Evolutionary conservation across 2,797 vertebrate genomes (phyloP).

Genomic region (Danionella dracula): DNA sequence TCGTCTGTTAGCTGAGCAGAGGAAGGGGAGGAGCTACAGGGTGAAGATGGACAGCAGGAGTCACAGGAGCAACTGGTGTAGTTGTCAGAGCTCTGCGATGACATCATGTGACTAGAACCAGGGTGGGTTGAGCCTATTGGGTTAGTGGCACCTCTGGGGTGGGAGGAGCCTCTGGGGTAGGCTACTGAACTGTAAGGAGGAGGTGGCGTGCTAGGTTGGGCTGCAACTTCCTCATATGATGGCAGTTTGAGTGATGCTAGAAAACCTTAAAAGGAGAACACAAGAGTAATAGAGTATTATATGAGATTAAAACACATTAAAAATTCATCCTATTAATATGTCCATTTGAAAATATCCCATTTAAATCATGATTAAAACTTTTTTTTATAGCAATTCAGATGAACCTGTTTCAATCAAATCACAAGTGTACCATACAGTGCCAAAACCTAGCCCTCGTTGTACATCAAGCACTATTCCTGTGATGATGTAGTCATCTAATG

Average conservation of each 20-base stretch:
- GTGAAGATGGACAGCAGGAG: constrained; percentile 81
- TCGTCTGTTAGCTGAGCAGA: constrained; percentile 71
- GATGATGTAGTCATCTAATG: too few relatives aligned
- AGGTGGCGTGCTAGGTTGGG: constrained; percentile 82
- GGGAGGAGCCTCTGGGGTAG: constrained; percentile 51
- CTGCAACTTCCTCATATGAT: constrained; percentile 89
- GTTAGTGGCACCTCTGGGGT: constrained; percentile 1
- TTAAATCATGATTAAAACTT: too few relatives aligned
- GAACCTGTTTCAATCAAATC: too few relatives aligned
- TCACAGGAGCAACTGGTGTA: constrained; percentile 83
- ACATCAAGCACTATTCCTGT: too few relatives aligned
- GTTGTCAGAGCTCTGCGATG: constrained; percentile 79
- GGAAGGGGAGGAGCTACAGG: constrained; percentile 79
- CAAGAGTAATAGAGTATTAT: too few relatives aligned
- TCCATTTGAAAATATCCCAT: too few relatives aligned
- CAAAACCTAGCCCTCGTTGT: too few relatives aligned
- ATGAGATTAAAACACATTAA: too few relatives aligned
- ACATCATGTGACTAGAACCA: constrained; percentile 65
- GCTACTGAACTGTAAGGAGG: constrained; percentile 81
- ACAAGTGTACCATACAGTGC: too few relatives aligned
- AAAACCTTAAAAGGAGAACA: constrained; percentile 68
- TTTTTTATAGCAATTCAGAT: too few relatives aligned
- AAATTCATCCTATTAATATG: too few relatives aligned
- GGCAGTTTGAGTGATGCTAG: constrained; percentile 88
- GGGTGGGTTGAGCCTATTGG: constrained; percentile 51